Percentiles rank a stretch among this genome's conserved stretches.
Conservation (phyloP, 2,113 vertebrate species). For the Sterrhoptilus dennistouni region DNA sequence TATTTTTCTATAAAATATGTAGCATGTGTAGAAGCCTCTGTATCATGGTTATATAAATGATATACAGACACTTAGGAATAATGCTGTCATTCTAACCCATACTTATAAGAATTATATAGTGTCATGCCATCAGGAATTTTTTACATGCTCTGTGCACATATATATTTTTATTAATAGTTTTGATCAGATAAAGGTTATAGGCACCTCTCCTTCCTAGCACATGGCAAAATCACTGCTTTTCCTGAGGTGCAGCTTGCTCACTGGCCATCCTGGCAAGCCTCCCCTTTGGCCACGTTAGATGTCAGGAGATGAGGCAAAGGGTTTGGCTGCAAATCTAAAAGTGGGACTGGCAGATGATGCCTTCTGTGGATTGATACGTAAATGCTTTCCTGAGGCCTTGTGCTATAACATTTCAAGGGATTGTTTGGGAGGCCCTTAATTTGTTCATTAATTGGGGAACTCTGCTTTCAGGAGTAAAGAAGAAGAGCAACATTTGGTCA, state of each 20-base stretch:
- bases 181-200: neutral
- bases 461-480: neutral
- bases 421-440: fast-evolving
- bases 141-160: neutral
- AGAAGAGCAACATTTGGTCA: neutral
- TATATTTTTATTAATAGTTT: neutral
- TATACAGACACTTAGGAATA: neutral
- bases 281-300: neutral
- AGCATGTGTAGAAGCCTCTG: neutral
- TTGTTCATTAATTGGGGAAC: neutral
- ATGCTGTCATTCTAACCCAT: neutral
- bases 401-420: neutral
- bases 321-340: neutral
- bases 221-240: neutral
- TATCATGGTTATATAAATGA: neutral
- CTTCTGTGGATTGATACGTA: neutral
- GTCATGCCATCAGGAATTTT: neutral
- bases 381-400: neutral
- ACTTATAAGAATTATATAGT: neutral
- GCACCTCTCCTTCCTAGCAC: neutral
- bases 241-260: neutral
- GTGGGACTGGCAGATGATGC: neutral
- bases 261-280: neutral
- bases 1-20: neutral
- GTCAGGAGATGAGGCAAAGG: neutral